Evolutionary conservation across 1,140 invertebrate species (phyloP), one percentile per base, ranked within the genome.

Genomic region (Trichoplusia ni): DNA sequence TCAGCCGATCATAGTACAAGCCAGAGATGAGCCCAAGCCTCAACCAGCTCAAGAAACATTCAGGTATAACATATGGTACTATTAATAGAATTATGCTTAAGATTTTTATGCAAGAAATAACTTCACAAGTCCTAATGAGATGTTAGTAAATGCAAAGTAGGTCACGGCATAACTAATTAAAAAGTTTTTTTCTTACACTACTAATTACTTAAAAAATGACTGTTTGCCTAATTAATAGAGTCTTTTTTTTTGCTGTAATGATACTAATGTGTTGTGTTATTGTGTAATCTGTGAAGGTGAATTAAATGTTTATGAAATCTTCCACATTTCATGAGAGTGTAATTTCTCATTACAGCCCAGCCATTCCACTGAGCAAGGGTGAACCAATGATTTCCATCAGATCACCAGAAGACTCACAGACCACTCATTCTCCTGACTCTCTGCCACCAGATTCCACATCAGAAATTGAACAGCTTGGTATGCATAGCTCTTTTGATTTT

Each of bases 361-460:
- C 91, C 18, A 93, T 93, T 56, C 92, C 92, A 58, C 79, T 91
- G 21, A 91, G 81, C 58, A 92, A 92, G 87, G 92, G 92, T 19
- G 84, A 91, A 64, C 90, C 89, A 9, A 87, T 85, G 35, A 73
- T 91, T 23, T 79, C 90, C 9, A 84, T 87, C 56, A 77, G 85
- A 67, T 82, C 85, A 8, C 81, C 82, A 21, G 81, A 84, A 49
- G 82, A 88, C 47, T 86, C 84, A 29, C 78, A 90, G 44, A 77
- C 75, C 3, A 83, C 84, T 67, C 78, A 86, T 40, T 78, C 82
- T 19, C 77, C 81, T 11, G 82, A 82, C 61, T 90, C 84, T 27
- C 27, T 81, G 51, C 76, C n/a, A n/a, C n/a, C 74, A 46, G 85
- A 77, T 29, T 74, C 75, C 2, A 81, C 73, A 46, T 66, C 81